A percentile compares a stretch with the other conserved stretches of the same genome.
phyloP scores from a whole-genome alignment of 2,888 invertebrate genomes.

The Synanthedon vespiformis region DNA sequence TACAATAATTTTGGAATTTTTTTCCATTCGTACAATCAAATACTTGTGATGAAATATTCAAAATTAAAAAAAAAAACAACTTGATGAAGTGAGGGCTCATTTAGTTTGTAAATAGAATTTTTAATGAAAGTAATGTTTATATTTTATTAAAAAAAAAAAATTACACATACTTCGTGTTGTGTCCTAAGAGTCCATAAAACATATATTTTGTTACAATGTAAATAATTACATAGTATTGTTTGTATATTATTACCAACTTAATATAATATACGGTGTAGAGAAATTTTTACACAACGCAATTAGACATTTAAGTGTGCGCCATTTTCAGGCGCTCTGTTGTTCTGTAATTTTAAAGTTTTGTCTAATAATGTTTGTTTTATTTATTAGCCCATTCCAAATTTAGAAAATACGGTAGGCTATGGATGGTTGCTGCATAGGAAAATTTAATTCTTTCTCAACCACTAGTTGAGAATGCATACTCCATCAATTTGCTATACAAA shows the following conservation, averaged over 20 bases:
- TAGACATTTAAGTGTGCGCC: constrained; percentile 41
- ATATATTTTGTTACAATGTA: not conserved
- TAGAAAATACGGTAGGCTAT: too few relatives aligned
- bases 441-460: too few relatives aligned
- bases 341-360: constrained; percentile 42
- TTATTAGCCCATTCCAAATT: not conserved
- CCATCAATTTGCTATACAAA: too few relatives aligned
- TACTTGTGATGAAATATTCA: too few relatives aligned
- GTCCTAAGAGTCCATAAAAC: not conserved
- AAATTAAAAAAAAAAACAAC: too few relatives aligned
- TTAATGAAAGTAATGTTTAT: not conserved
- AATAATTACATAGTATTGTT: constrained; percentile 5
- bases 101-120: too few relatives aligned
- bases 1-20: too few relatives aligned
- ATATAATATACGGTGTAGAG: constrained; percentile 29
- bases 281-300: constrained; percentile 46
- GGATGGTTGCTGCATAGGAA: too few relatives aligned
- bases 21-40: too few relatives aligned
- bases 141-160: not conserved
- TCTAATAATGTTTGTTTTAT: constrained; percentile 11
- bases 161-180: not conserved
- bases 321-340: constrained; percentile 55
- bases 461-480: too few relatives aligned
- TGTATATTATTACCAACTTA: constrained; percentile 15
- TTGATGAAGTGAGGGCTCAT: too few relatives aligned